A percentile compares a stretch with the other conserved stretches of the same genome.
These are phyloP conservation scores for Arremon aurantiirostris DNA, from an alignment of 2,797 vertebrate species.

Conservation along the genomic window DNA sequence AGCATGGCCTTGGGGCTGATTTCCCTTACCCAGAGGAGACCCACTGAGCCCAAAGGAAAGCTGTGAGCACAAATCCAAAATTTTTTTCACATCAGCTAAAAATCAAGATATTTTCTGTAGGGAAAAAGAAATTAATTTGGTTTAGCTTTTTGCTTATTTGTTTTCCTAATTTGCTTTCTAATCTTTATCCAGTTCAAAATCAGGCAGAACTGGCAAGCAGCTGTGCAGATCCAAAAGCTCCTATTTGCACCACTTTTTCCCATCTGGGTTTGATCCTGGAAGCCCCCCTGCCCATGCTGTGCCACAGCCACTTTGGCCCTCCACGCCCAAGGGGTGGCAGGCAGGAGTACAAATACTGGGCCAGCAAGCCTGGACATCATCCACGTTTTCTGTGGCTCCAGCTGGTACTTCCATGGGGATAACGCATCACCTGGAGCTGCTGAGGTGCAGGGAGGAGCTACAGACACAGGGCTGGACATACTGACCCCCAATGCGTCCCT, in stretches of 20 bases:
- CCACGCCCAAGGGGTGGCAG: rapidly evolving
- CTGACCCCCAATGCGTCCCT: rapidly evolving
- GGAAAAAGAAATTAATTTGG: not conserved
- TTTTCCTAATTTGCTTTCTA: not conserved
- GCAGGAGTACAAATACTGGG: not conserved
- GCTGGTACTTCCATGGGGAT: not conserved
- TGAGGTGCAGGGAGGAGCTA: not conserved
- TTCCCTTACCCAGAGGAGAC: not conserved
- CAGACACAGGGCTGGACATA: not conserved
- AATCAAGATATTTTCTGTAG: not conserved
- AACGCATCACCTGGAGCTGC: not conserved
- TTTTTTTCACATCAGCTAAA: not conserved
- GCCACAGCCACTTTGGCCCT: not conserved
- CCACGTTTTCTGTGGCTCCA: not conserved
- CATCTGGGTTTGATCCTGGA: not conserved
- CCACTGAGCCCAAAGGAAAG: not conserved
- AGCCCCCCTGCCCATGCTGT: not conserved
- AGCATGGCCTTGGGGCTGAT: not conserved
- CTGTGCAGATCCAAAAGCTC: not conserved
- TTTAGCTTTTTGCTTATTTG: not conserved
- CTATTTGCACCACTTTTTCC: not conserved
- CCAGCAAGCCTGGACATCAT: rapidly evolving
- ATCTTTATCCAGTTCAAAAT: not conserved
- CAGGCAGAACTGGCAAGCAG: not conserved
- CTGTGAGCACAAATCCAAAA: not conserved